Evolutionary conservation across 1,140 invertebrate species (phyloP), one percentile per base, ranked within the genome.

Genomic region (Ridgeia piscesae): DNA sequence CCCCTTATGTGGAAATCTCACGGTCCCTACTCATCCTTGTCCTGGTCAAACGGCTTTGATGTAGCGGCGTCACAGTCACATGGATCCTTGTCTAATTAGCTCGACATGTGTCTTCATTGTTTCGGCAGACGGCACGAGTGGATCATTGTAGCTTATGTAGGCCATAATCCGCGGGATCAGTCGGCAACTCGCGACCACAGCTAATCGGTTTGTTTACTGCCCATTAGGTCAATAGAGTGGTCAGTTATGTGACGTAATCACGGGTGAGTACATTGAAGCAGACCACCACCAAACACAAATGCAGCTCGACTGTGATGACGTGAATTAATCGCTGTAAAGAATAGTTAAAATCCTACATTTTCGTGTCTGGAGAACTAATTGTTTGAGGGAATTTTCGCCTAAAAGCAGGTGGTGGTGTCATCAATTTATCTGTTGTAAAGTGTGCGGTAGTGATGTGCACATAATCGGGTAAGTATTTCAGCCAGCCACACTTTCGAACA

Each of bases 181-280:
- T 77, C 58, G 58, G 58, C 27, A 6, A 77, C 58, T 77, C 27
- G 58, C 58, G 58, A 77, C 58, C 58, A 77, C 27, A 17, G 17
- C 58, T 77, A 77, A 77, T 77, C 58, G 58, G 58, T 77, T 31
- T 77, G 58, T 77, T 77, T 77, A 77, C 58, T 77, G 58, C 58
- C 14, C 27, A 31, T 77, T 77, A 77, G 58, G 58, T 77, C 58
- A 77, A 21, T 77, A 6, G 27, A 31, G 58, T 77, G 58, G 58
- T 77, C 58, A 17, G 58, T 77, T 42, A 42, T 4, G 4, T 42
- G 42, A 42, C 11, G 11, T 11, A 42, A 42, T 42, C 4, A 42
- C 42, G 4, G 42, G 11, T 42, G 4, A 42, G 42, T 42, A 42
- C 4, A 4, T 4, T 11, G 42, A 42, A 6, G 42, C 42, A 11